Conservation (phyloP, 2,113 vertebrate genomes). For the Apeltes quadracus region DNA sequence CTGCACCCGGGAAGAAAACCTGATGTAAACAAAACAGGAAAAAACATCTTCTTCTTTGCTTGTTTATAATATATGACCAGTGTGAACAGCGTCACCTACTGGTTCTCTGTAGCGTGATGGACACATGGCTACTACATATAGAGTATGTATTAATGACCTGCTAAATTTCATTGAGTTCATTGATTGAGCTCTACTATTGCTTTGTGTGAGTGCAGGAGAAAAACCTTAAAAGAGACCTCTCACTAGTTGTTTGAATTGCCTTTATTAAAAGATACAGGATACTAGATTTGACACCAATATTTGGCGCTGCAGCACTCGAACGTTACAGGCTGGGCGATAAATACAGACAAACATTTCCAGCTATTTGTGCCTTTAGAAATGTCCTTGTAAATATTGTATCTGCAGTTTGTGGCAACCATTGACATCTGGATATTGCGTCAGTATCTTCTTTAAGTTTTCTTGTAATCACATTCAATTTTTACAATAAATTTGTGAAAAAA, state of each 20-base stretch:
- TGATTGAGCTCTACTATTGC: background rate
- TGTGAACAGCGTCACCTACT: slow-evolving; percentile 1
- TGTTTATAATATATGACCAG: background rate
- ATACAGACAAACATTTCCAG: slow-evolving; percentile 41
- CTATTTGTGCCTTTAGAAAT: slow-evolving; percentile 48
- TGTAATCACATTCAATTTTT: slow-evolving; percentile 62
- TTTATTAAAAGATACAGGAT: slow-evolving; percentile 83
- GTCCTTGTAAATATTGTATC: slow-evolving; percentile 50
- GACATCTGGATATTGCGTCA: slow-evolving; percentile 48
- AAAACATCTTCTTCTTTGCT: background rate
- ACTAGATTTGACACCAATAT: slow-evolving; percentile 65
- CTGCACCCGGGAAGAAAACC: fast-evolving
- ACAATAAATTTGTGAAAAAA: slow-evolving; percentile 67
- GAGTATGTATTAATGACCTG: too few species aligned
- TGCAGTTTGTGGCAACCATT: slow-evolving; percentile 45
- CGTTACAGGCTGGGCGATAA: slow-evolving; percentile 38
- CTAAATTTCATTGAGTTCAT: too few species aligned
- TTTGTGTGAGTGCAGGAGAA: background rate
- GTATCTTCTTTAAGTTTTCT: slow-evolving; percentile 36
- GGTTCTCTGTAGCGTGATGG: background rate
- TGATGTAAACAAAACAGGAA: slow-evolving; percentile 29
- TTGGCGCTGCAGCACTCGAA: slow-evolving; percentile 58
- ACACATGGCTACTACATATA: too few species aligned
- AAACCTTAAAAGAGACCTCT: background rate
- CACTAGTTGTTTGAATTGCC: slow-evolving; percentile 54